phyloP scores from a whole-genome alignment of 2,113 vertebrate species.

The Puffinus mauretanicus region DNA sequence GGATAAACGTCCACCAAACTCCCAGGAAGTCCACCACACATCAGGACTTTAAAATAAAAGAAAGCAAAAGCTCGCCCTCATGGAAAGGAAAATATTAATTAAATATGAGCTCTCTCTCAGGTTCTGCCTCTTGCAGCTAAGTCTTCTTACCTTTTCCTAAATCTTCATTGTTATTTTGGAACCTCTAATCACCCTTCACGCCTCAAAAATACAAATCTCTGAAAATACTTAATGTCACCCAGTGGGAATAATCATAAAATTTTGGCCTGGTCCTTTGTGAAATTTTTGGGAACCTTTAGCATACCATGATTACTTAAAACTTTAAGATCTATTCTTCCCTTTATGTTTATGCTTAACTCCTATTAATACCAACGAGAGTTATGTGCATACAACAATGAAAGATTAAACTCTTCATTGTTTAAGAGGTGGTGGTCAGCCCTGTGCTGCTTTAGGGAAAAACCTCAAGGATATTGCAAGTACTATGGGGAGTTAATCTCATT shows the following conservation, averaged over 20 bases:
- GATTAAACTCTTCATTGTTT: slow-evolving; percentile 35
- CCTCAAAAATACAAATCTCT: not conserved
- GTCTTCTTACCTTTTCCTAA: not conserved
- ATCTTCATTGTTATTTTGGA: not conserved
- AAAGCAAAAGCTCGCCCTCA: not conserved
- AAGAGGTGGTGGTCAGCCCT: not conserved
- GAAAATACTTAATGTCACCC: not conserved
- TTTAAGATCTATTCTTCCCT: not conserved
- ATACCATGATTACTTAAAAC: not conserved
- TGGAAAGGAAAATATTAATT: not conserved
- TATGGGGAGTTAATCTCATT: slow-evolving; percentile 53
- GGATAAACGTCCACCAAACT: not conserved
- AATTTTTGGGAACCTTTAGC: not conserved
- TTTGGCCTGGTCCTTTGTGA: not conserved
- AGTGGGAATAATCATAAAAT: not conserved
- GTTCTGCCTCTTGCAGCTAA: not conserved
- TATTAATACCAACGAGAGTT: not conserved
- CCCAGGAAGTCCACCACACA: not conserved
- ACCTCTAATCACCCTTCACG: not conserved
- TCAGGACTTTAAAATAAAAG: not conserved
- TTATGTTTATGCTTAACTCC: not conserved
- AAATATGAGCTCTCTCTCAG: not conserved
- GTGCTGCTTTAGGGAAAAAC: not conserved
- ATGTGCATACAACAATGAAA: not conserved
- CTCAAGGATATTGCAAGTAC: slow-evolving; percentile 21